Evolutionary conservation across 1,140 invertebrate species (phyloP).

Genomic region (Coelopa frigida): DNA sequence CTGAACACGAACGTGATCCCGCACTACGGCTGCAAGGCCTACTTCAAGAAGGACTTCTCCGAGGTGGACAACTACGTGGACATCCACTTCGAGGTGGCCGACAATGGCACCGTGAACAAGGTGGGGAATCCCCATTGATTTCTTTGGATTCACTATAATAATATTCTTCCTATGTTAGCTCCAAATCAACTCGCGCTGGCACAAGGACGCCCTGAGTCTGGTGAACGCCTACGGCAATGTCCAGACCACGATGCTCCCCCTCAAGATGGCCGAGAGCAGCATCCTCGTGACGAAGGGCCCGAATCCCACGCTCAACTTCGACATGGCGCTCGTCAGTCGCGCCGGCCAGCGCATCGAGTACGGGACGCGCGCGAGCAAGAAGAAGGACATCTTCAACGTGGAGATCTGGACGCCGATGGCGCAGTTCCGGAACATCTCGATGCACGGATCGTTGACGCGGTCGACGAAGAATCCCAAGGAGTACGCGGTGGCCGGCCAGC

Average conservation of each 20-base stretch:
- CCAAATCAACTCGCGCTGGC: conserved; percentile 28
- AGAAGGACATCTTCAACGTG: conserved; percentile 32
- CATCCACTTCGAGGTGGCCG: conserved; percentile 48
- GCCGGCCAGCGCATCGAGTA: conserved; percentile 26
- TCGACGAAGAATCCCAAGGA: conserved; percentile 17
- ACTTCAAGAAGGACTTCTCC: conserved; percentile 60
- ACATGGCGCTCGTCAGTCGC: conserved; percentile 26
- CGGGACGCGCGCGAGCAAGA: conserved; percentile 26
- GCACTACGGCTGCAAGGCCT: conserved; percentile 55
- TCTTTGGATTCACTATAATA: no score
- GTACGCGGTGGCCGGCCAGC: conserved; percentile 26
- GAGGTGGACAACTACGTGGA: conserved; percentile 53
- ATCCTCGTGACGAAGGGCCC: conserved; percentile 19
- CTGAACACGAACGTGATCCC: conserved; percentile 54
- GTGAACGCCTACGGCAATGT: conserved; percentile 30
- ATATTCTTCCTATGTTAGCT: conserved; percentile 14
- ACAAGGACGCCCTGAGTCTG: conserved; percentile 19
- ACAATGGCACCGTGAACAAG: conserved; percentile 30
- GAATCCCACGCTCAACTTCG: conserved; percentile 28
- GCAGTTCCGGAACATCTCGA: conserved; percentile 35
- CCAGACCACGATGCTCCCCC: conserved; percentile 31
- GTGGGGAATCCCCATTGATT: no score
- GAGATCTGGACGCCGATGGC: conserved; percentile 38
- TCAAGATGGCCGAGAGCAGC: conserved; percentile 25
- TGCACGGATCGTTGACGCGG: conserved; percentile 27